Evolutionary conservation across 2,888 invertebrate species (phyloP).

Genomic region (Danaus chrysippus): DNA sequence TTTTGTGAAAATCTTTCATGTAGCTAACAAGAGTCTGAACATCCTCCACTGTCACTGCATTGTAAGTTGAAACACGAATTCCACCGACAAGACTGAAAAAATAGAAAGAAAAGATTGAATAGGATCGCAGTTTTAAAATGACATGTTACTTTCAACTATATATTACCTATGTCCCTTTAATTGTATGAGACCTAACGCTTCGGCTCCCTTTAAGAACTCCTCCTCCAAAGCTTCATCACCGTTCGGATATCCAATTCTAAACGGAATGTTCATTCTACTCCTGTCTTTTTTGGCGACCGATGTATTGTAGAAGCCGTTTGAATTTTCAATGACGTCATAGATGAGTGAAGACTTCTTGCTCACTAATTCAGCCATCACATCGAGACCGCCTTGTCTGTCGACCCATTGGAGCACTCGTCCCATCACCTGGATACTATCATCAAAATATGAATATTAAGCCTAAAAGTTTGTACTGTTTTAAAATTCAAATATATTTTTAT

Average conservation of each 20-base stretch:
- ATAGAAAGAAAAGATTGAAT: conserved; percentile 20
- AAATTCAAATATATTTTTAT: neutral
- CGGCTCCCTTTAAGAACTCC: conserved; percentile 90
- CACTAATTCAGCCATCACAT: conserved; percentile 86
- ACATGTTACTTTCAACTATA: neutral
- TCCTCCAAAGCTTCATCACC: conserved; percentile 91
- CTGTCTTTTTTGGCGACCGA: conserved; percentile 84
- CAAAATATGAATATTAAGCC: neutral
- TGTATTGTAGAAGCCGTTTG: conserved; percentile 91
- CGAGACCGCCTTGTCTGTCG: conserved; percentile 89
- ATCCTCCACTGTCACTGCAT: conserved; percentile 92
- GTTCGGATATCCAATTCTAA: conserved; percentile 85
- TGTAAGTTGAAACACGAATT: conserved; percentile 96
- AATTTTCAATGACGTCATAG: conserved; percentile 89
- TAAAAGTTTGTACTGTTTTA: neutral
- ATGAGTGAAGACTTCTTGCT: conserved; percentile 85
- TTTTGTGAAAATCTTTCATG: conserved; percentile 88
- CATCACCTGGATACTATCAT: conserved; percentile 96
- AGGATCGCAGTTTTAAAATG: neutral
- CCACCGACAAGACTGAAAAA: conserved; percentile 92
- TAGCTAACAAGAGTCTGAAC: conserved; percentile 86
- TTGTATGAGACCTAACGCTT: conserved; percentile 87
- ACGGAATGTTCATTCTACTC: conserved; percentile 95
- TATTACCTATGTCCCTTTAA: conserved; percentile 95
- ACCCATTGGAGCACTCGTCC: conserved; percentile 96